These are phyloP conservation scores for Nasonia giraulti DNA, from an alignment of 1,140 invertebrate genomes.

Conservation along the genomic window DNA sequence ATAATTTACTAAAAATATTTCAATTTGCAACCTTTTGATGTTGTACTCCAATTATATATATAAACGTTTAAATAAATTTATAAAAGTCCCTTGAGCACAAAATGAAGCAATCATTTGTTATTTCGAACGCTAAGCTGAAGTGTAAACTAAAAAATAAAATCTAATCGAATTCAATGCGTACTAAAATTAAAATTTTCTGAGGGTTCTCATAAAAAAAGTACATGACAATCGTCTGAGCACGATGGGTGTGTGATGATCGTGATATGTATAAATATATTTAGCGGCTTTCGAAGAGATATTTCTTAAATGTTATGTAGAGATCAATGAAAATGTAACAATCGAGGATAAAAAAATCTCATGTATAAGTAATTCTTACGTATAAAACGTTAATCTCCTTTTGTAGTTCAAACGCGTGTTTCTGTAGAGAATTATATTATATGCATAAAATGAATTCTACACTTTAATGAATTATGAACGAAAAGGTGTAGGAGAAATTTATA, in stretches of 20 bases:
- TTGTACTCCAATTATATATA: neutral
- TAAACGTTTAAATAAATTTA: neutral
- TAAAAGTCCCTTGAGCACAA: neutral
- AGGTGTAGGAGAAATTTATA: neutral
- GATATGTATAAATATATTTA: slow-evolving; percentile 37
- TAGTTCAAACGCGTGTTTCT: slow-evolving; percentile 31
- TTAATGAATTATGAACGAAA: neutral
- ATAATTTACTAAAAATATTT: neutral
- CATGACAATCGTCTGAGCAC: slow-evolving; percentile 44
- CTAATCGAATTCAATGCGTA: neutral
- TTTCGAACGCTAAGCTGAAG: neutral
- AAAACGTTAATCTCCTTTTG: slow-evolving; percentile 28
- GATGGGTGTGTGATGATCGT: slow-evolving; percentile 41
- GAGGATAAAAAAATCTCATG: neutral
- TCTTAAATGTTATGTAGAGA: slow-evolving; percentile 17
- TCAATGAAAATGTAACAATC: neutral
- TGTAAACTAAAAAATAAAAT: neutral
- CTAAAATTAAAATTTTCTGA: neutral
- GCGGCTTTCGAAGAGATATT: slow-evolving; percentile 19
- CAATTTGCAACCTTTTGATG: neutral
- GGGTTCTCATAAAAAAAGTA: slow-evolving; percentile 1
- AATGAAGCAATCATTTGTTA: slow-evolving; percentile 28
- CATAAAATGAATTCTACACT: slow-evolving; percentile 19
- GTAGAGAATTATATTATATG: slow-evolving; percentile 20
- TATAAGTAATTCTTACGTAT: neutral